Percentiles rank a stretch among this genome's conserved stretches.
phyloP scores from a whole-genome alignment of 2,113 vertebrate genomes.

The Psilopsiagon aurifrons region DNA sequence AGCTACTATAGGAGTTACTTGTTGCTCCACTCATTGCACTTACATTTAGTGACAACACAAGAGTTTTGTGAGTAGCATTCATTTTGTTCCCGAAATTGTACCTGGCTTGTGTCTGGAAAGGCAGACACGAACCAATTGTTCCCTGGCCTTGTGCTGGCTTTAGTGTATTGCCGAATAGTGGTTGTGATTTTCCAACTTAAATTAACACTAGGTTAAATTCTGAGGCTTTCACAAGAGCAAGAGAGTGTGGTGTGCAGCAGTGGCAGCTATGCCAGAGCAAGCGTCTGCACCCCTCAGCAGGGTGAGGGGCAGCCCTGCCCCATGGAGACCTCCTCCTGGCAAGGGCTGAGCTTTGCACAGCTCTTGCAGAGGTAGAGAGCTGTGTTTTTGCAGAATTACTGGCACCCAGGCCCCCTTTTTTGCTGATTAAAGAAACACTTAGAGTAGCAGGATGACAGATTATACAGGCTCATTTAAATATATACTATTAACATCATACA shows the following conservation, averaged over 20 bases:
- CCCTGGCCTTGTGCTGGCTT: background rate
- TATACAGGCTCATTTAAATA: background rate
- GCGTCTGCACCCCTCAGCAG: background rate
- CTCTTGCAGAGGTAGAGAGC: background rate
- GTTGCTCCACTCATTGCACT: background rate
- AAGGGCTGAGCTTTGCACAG: background rate
- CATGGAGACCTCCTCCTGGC: background rate
- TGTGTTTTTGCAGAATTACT: background rate
- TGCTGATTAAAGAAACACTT: background rate
- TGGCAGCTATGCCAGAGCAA: background rate
- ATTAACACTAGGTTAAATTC: background rate
- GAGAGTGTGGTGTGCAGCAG: accelerated
- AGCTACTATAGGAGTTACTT: background rate
- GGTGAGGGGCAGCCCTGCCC: background rate
- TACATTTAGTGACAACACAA: background rate
- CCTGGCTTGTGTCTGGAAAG: background rate
- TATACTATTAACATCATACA: background rate
- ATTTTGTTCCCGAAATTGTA: background rate
- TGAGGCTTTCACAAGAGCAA: background rate
- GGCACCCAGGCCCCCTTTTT: background rate
- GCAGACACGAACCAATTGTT: background rate
- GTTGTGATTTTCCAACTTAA: background rate
- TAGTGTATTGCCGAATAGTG: background rate
- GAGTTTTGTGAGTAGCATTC: background rate
- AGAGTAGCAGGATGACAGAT: background rate